These are phyloP conservation scores for Ivindomyrus marchei DNA, from an alignment of 2,113 vertebrate genomes.

Conservation along the genomic window DNA sequence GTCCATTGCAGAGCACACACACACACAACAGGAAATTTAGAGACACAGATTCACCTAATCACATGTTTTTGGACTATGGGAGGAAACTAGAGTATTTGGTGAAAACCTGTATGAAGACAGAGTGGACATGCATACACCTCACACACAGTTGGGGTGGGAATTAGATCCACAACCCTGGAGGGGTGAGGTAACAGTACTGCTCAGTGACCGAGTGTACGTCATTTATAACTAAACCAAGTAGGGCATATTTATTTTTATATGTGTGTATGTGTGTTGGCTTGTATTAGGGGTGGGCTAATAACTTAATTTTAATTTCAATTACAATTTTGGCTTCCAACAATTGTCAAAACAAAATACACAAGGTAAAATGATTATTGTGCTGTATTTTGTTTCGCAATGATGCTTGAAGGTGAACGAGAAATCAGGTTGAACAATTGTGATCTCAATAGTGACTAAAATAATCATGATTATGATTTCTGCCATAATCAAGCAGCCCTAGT, in stretches of 20 bases:
- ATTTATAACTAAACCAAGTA: neutral
- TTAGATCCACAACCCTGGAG: neutral
- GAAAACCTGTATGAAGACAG: neutral
- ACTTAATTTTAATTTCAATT: neutral
- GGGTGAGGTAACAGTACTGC: neutral
- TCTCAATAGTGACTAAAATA: neutral
- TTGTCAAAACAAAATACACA: neutral
- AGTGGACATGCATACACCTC: neutral
- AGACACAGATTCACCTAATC: neutral
- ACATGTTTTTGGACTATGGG: neutral
- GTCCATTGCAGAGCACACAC: neutral
- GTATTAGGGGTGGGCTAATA: neutral
- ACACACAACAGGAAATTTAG: neutral
- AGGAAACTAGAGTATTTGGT: neutral
- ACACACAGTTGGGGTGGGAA: neutral
- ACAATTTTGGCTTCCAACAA: neutral
- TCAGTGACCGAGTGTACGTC: neutral
- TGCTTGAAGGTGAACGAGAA: neutral
- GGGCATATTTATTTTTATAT: neutral
- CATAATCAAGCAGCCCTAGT: neutral
- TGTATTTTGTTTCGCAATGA: too few relatives aligned
- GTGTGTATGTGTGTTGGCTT: neutral
- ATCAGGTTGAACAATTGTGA: neutral
- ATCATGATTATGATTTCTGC: neutral
- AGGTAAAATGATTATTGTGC: neutral